Percentiles rank a stretch among this genome's conserved stretches.
phyloP scores from a whole-genome alignment of 2,113 vertebrate genomes.

The Canis aureus region DNA sequence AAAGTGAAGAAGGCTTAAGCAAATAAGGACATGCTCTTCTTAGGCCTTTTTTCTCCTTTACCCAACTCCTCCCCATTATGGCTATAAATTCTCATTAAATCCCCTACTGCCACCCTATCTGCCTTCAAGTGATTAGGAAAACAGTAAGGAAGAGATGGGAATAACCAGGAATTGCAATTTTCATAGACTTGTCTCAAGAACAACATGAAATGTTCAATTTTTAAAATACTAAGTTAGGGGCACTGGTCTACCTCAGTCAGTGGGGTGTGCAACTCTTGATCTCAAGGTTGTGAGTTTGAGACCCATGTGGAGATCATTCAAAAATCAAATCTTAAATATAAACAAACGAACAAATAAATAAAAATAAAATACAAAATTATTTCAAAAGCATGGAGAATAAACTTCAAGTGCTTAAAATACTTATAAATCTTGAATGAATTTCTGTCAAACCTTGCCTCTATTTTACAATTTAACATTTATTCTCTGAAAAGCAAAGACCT shows the following conservation, averaged over 20 bases:
- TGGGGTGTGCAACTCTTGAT: background rate
- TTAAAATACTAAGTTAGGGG: background rate
- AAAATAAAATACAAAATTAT: background rate
- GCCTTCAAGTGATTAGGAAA: background rate
- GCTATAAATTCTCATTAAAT: background rate
- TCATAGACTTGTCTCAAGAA: background rate
- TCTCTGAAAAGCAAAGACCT: background rate
- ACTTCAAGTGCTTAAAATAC: conserved; percentile 37
- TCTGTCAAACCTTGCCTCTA: background rate
- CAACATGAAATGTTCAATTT: background rate
- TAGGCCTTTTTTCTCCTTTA: background rate
- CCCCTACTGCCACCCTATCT: background rate
- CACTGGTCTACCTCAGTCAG: background rate
- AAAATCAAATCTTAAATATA: background rate
- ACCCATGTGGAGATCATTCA: background rate
- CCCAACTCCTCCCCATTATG: background rate
- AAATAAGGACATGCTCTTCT: background rate
- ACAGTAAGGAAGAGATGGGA: background rate
- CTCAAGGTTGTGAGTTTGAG: background rate
- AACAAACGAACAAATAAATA: background rate
- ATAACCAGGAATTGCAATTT: background rate
- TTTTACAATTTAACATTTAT: conserved; percentile 17
- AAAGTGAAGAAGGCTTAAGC: background rate
- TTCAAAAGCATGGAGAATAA: conserved; percentile 35
- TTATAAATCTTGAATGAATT: conserved; percentile 26